Evolutionary conservation across 2,888 invertebrate genomes (phyloP).

Genomic region (Chironomus tentans): DNA sequence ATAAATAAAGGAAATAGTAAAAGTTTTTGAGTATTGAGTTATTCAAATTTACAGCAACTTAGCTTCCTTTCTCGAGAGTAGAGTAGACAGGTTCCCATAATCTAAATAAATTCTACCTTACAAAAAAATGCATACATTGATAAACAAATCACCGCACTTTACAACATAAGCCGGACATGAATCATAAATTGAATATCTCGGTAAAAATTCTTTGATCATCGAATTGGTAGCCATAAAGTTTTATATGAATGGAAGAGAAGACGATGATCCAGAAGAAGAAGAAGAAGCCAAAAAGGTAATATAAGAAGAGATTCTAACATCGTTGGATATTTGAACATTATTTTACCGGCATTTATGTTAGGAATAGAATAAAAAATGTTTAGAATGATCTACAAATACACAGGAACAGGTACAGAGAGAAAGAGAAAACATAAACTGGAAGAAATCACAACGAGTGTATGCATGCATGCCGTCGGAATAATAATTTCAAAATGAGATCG

Average conservation of each 20-base stretch:
- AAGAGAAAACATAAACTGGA: not conserved
- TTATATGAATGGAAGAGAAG: constrained; percentile 3
- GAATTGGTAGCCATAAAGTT: constrained; percentile 1
- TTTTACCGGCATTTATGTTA: not conserved
- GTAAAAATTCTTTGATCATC: constrained; percentile 8
- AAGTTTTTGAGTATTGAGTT: no score
- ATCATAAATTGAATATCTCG: not conserved
- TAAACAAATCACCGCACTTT: constrained; percentile 6
- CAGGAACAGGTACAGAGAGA: not conserved
- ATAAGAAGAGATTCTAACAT: not conserved
- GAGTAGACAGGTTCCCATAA: no score
- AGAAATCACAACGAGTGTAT: not conserved
- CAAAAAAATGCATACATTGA: not conserved
- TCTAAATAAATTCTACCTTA: no score
- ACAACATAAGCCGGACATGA: constrained; percentile 10
- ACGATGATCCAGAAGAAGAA: not conserved
- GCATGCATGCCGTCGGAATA: not conserved
- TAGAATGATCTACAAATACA: constrained; percentile 2
- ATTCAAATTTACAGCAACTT: no score
- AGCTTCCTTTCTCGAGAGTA: no score
- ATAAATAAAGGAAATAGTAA: no score
- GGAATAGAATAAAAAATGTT: not conserved
- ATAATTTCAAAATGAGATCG: constrained; percentile 2
- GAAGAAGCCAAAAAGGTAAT: not conserved
- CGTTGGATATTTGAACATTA: constrained; percentile 1